Base-by-base conservation (phyloP, 1,140 invertebrate species). In the Hormaphis cornu region DNA sequence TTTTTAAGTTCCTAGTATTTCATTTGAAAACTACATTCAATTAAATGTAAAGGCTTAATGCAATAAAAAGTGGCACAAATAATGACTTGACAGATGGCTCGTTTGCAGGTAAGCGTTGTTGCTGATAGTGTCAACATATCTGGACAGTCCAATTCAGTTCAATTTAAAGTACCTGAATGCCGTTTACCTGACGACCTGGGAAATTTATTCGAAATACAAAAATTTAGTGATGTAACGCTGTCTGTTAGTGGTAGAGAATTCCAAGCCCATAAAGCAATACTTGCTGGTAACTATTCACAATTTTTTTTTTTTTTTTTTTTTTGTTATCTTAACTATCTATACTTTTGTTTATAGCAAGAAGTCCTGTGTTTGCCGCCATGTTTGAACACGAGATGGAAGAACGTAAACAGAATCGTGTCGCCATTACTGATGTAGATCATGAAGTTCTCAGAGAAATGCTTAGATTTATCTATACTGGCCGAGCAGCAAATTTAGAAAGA, bases 381-480 rank as follows among this genome's bases (percentile, higher is more conserved):
- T 98, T 99, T 81, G 93, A 97, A 79, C 95, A 98, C 81, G 93
- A 98, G 81, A 98, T 98, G 95, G 93, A 97, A 78, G 96, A 98
- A 78, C 84, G 90, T 72, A 94, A 95, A 80, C 86, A 95, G 79
- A 98, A 98, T 83, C 85, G 93, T 75, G 95, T 98, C 33, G 94
- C 95, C 79, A 97, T 98, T 75, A 91, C 90, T 26, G 97, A 98
- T 80, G 93, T 98, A 24, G 95, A 98, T 78, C 90, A 95, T 76
- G 94, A 96, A 80, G 93, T 96, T 63, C 83, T 99, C 76, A 81
- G 91, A 76, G 96, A 98, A 83, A 97, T 99, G 93, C 80, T 99
- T 63, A 85, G 93, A 73, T 99, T 98, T 81, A 98, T 98, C 73
- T 99, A 99, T 79, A 98, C 96, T 20, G 97, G 95, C 37, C 92